A percentile compares a stretch with the other conserved stretches of the same genome.
Conservation (phyloP, 2,888 invertebrate species). For the Trichopria drosophilae region DNA sequence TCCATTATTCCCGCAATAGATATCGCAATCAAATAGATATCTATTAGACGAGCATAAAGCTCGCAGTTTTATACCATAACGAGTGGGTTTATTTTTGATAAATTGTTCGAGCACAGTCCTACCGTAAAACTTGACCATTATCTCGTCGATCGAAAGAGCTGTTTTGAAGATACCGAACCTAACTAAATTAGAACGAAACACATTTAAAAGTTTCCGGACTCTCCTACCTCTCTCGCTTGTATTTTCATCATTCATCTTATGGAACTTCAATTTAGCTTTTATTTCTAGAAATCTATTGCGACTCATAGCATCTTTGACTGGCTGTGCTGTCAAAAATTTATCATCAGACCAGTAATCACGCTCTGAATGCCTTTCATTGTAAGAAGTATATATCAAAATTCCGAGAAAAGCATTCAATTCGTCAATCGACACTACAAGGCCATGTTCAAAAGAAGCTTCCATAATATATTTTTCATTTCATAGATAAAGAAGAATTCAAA, state of each 20-base stretch:
- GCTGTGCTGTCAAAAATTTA: too few species aligned
- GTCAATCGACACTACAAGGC: neutral
- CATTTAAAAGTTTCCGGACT: neutral
- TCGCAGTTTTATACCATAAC: neutral
- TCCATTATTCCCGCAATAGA: constrained; percentile 1
- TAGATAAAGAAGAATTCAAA: neutral
- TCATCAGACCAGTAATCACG: too few species aligned
- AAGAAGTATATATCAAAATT: too few species aligned
- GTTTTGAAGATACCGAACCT: constrained; percentile 1
- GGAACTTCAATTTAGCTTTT: neutral
- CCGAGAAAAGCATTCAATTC: too few species aligned
- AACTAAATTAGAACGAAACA: neutral
- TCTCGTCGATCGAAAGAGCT: too few species aligned
- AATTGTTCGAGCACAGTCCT: too few species aligned
- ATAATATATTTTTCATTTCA: constrained; percentile 1
- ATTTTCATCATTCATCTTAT: neutral
- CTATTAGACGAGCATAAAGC: constrained; percentile 1
- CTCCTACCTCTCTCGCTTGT: neutral
- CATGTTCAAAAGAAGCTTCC: neutral
- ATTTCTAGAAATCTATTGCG: neutral
- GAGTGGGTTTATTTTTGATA: constrained; percentile 1
- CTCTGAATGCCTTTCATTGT: too few species aligned
- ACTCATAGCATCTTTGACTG: too few species aligned
- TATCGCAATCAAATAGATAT: constrained; percentile 1
- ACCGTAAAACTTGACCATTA: too few species aligned